Evolutionary conservation across 1,140 invertebrate genomes (phyloP).

Genomic region (Pectinophora gossypiella): DNA sequence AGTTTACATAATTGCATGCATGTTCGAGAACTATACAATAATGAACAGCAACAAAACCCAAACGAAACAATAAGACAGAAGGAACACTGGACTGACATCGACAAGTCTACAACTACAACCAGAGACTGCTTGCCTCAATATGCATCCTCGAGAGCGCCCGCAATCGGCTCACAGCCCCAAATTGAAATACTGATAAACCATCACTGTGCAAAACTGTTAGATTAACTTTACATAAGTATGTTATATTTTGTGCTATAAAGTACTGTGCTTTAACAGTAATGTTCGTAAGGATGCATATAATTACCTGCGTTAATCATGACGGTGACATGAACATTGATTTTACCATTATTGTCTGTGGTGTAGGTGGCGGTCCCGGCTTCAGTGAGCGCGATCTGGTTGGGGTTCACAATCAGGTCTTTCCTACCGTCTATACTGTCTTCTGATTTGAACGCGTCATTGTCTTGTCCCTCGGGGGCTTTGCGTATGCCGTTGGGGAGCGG

Average conservation of each 20-base stretch:
- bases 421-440: constrained; percentile 78
- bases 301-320: constrained; percentile 83
- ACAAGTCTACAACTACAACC: constrained; percentile 58
- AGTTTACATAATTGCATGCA: not conserved
- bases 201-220: constrained; percentile 60
- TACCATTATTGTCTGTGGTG: constrained; percentile 88
- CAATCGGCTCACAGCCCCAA: constrained; percentile 40
- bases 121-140: constrained; percentile 69
- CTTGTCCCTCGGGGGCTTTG: constrained; percentile 86
- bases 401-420: constrained; percentile 58
- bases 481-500: constrained; percentile 67
- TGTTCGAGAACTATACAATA: not conserved
- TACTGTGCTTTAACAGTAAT: constrained; percentile 42
- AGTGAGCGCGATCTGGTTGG: constrained; percentile 64
- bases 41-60: not conserved
- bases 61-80: not conserved
- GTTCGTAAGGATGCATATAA: constrained; percentile 73
- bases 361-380: constrained; percentile 74
- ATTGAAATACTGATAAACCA: constrained; percentile 35
- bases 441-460: constrained; percentile 80
- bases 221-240: constrained; percentile 39
- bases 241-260: constrained; percentile 49
- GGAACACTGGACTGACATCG: constrained; percentile 3
- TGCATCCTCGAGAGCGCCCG: constrained; percentile 62
- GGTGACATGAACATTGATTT: constrained; percentile 92